Evolutionary conservation across 2,888 invertebrate species (phyloP), one percentile per base, ranked within the genome.

Genomic region (Cephus pulcher): DNA sequence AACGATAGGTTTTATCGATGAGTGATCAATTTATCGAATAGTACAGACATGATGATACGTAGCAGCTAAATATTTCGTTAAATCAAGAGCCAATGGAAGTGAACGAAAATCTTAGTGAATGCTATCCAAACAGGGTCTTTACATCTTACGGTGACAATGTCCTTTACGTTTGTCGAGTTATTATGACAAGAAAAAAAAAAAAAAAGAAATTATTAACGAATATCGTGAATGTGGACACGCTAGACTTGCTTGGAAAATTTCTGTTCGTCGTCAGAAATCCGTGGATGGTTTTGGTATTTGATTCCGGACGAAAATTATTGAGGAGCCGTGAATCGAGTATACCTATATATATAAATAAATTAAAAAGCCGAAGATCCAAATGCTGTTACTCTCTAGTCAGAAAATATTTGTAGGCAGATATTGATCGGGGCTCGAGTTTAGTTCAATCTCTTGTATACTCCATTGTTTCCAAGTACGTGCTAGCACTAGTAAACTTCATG

Each of bases 301-400:
- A 23, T 56, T 56, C 23, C 23, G 23, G 23, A 9, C 23, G 9
- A 23, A 56, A 56, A 56, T 23, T 9, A 56, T 56, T 23, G 56
- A 9, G 6, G 9, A 56, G 9, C 2, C 56, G 23, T 6, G 56
- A 23, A 56, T 56, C 23, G 9, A 9, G 9, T 56, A 56, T 56
- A 56, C 23, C 23, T 9, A 56, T 37, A 34, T 11, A 12, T 35
- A 12, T 37, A 23, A 12, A 15, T 11, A 32, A 73, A 23, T 32
- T n/a, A 12, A 33, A 34, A 73, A 73, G 73, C 34, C 73, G 33
- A 34, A 34, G 33, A 32, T 33, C 73, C 33, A 33, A 32, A 34
- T 73, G 56, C 56, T 56, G 73, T 73, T 34, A 73, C 34, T 73
- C n/a, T 73, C 33, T 73, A 34, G 33, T 73, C 34, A 73, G 34